Base-by-base conservation (phyloP, 2,797 vertebrate species). In the Hapalemur alaotrensis region DNA sequence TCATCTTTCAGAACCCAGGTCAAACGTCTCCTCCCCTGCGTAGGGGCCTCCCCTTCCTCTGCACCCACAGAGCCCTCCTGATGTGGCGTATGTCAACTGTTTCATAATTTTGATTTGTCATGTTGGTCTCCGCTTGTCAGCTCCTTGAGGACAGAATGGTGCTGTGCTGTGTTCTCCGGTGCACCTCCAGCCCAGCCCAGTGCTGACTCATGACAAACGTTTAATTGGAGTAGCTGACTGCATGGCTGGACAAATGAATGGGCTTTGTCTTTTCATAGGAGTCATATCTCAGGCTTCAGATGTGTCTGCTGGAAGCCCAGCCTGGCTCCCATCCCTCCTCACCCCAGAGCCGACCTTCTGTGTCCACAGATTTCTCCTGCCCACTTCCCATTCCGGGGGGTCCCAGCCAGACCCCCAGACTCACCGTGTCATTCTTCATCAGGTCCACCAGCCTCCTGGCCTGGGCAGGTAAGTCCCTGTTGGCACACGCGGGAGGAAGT, bases 351-450 rank as follows among this genome's bases (percentile, higher is more conserved):
- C 5, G 35, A 61, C 30, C 12, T 67, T 41, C 25, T 41, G 54
- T n/a, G 14, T 89, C 76, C 46, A 11, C 1, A n/a, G 50, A 25
- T 78, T 38, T 43, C 48, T 61, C n/a, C 14, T 1, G 1, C 52
- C 61, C 38, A 17, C 13, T 52, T 70, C 18, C 52, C 67, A 6
- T 32, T 48, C 73, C 7, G 14, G 41, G 43, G 1, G 14, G 12
- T 23, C n/a, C 69, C 79, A 46, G 30, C 65, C 4, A 48, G 4
- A 18, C 57, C 46, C 32, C 72, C 81, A 57, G 75, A 98, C 98
- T 98, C 92, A 99, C 99, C 20, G 5, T 4, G 76, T 98, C 57
- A 43, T 50, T 97, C 73, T 98, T 98, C 98, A 99, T 98, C 86
- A 12, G 94, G 12, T 89, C 35, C 95, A 99, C 97, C 89, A 99